Evolutionary conservation across 2,797 vertebrate species (phyloP).

Genomic region (Synanceia verrucosa): DNA sequence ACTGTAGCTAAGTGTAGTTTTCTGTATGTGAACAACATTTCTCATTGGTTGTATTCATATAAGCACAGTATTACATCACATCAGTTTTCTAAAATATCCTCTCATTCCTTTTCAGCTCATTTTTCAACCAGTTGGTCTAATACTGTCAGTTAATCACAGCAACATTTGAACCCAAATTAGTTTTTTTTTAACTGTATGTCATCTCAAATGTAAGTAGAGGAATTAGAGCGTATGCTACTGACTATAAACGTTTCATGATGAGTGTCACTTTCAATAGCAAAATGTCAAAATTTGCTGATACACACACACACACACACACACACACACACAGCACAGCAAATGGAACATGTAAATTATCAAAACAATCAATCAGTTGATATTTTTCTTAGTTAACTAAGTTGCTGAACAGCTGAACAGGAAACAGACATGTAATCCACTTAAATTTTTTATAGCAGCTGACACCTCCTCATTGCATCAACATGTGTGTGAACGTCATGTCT

Average conservation of each 20-base stretch:
- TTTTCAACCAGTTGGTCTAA: background rate
- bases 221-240: background rate
- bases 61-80: background rate
- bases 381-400: background rate
- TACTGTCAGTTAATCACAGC: background rate
- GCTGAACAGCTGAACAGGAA: conserved; percentile 13
- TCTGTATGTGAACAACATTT: background rate
- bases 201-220: background rate
- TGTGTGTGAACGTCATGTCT: conserved; percentile 9
- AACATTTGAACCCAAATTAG: background rate
- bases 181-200: background rate
- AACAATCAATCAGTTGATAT: background rate
- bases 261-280: background rate
- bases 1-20: conserved; percentile 21
- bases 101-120: background rate
- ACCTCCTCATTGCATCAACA: conserved; percentile 19
- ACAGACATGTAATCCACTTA: conserved; percentile 31
- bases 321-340: too few relatives aligned
- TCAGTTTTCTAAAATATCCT: background rate
- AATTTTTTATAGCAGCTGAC: conserved; percentile 21
- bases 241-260: background rate
- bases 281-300: too few relatives aligned
- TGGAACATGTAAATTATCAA: too few relatives aligned
- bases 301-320: too few relatives aligned
- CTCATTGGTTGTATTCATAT: background rate